Evolutionary conservation across 2,797 vertebrate species (phyloP).

Genomic region (Lepus oiostolus): DNA sequence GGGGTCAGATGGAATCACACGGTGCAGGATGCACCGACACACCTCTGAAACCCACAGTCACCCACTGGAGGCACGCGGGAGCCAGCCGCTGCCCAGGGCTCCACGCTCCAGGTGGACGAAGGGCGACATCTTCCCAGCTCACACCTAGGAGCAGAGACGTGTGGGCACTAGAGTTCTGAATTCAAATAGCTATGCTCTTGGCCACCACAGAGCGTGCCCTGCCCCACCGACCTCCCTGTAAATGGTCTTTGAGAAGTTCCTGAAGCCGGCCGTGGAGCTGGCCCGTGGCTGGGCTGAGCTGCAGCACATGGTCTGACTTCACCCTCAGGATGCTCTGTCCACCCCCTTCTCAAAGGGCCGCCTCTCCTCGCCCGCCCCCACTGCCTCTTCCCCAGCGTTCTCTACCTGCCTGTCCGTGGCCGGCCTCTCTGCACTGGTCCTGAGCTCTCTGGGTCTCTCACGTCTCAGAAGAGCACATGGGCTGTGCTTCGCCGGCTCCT

Average conservation of each 20-base stretch:
- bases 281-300: background rate
- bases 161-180: background rate
- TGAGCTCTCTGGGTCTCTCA: background rate
- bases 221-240: no score
- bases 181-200: background rate
- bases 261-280: no score
- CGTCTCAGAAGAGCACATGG: background rate
- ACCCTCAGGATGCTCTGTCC: background rate
- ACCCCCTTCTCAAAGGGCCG: no score
- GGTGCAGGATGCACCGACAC: no score
- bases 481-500: background rate
- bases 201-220: no score
- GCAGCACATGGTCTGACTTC: no score
- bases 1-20: background rate
- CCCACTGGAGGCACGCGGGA: no score
- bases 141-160: accelerated
- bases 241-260: background rate
- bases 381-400: no score
- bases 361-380: no score
- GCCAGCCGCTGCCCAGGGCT: background rate
- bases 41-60: background rate
- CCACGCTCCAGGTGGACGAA: background rate
- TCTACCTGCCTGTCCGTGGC: background rate
- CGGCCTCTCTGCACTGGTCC: background rate
- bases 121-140: background rate